Evolutionary conservation across 2,797 vertebrate species (phyloP), one percentile per base, ranked within the genome.

Genomic region (Caiman crocodilus): DNA sequence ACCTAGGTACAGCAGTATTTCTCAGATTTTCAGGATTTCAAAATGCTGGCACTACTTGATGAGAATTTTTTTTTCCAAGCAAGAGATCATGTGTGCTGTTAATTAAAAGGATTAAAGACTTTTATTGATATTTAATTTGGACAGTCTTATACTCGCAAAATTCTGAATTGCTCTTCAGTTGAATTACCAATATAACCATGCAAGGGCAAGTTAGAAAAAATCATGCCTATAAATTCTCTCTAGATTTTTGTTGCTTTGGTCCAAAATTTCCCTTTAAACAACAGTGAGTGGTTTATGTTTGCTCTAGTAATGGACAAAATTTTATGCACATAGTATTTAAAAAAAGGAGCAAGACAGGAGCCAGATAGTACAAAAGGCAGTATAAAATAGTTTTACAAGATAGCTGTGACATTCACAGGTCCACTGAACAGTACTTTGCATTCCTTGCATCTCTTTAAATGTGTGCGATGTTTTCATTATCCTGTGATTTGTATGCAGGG

Each of bases 1-100:
- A 42, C 95, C 94, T 88, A 93, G 75, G 9, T 55, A 56, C 58
- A 59, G 84, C 57, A 69, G n/a, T 32, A 69, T n/a, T 69, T 69
- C 32, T 5, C 16, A 1, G 85, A 61, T 94, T 96, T 93, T 94
- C 95, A 42, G 0, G 0, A 50, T 64, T 20, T 60, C 4, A 0
- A 74, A 78, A 82, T 32, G 59, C 26, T 76, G 83, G 16, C 56
- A 42, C 84, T 90, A 77, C 84, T 84, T 30, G 90, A 81, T 74
- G 69, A 56, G 42, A 81, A 77, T 55, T 85, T 76, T n/a, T 94
- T 21, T 87, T 84, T 30, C 42, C 32, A 23, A 77, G 55, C 23
- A 75, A 9, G 14, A 1, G 84, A 71, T 76, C 81, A 23, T 23
- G n/a, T 69, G 30, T 10, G 28, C 42, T 82, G 28, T 90, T 78